Evolutionary conservation across 1,140 invertebrate species (phyloP), one percentile per base, ranked within the genome.

Genomic region (Sitodiplosis mosellana): DNA sequence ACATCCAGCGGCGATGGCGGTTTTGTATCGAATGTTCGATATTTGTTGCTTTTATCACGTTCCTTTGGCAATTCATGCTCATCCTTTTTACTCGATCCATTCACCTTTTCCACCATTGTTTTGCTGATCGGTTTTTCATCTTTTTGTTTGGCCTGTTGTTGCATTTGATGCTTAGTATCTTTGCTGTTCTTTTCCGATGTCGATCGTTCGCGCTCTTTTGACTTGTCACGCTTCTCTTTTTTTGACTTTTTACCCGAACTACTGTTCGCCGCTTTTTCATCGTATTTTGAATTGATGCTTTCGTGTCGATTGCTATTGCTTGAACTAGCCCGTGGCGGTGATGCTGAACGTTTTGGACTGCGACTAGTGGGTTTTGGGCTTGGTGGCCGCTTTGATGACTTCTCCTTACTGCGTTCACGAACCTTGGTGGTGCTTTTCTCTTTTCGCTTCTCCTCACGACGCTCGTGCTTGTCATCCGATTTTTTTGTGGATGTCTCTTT

Each of bases 381-480:
- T 8, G 68, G 50, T 45, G 74, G 68, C 47, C 70, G 65, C 53
- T 80, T 80, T n/a, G 73, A 72, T 49, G 62, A 60, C 1, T 78
- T 77, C 12, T 81, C 75, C 54, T 78, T 73, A 37, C 56, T 64
- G 17, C 69, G 69, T 1, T 76, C 76, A 49, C 67, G 65, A 17
- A 80, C 80, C 55, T 78, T 80, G 48, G 66, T 57, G 0, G 70
- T 67, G 34, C 69, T 70, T 59, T 74, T 78, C 14, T 69, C 56
- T 54, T 70, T 72, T 47, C 78, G 79, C 6, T 81, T 78, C 55
- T 74, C 72, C 51, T 76, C 75, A 2, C 72, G 65, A 55, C 70
- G 71, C 3, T 71, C 71, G 54, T 75, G 78, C 47, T 75, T 72
- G 22, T 79, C 75, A 56, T 53, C 56, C 58, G 75, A 75, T 18